These are phyloP conservation scores for Oligia strigilis DNA, from an alignment of 2,888 invertebrate species.

Conservation along the genomic window DNA sequence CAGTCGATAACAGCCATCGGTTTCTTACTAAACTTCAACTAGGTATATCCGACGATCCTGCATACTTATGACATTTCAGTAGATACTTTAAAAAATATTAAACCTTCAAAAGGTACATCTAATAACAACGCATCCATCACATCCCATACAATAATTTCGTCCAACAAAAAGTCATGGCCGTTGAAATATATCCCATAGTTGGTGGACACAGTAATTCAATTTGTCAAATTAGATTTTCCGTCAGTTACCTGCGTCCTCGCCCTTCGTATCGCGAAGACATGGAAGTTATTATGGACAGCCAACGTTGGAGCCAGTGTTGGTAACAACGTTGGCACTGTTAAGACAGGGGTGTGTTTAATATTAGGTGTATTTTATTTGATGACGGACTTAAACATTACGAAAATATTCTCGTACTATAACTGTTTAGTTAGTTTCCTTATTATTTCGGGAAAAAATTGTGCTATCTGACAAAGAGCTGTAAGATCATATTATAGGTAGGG, in stretches of 20 bases:
- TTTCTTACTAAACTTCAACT: too few relatives aligned
- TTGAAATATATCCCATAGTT: slow-evolving; percentile 76
- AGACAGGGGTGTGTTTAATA: too few relatives aligned
- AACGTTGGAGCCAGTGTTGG: slow-evolving; percentile 72
- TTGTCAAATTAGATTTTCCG: slow-evolving; percentile 88
- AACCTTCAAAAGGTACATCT: slow-evolving; percentile 1
- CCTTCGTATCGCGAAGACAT: slow-evolving; percentile 74
- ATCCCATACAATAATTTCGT: slow-evolving; percentile 37
- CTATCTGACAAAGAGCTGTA: background rate
- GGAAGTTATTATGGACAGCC: slow-evolving; percentile 70
- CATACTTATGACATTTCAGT: background rate
- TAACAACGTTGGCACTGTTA: slow-evolving; percentile 33
- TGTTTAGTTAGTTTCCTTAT: background rate
- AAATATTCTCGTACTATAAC: background rate
- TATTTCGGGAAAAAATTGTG: background rate
- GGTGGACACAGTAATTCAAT: slow-evolving; percentile 88
- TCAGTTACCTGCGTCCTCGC: slow-evolving; percentile 87
- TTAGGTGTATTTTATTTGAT: too few relatives aligned
- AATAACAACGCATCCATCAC: slow-evolving; percentile 28
- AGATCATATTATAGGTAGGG: background rate
- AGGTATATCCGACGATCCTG: too few relatives aligned
- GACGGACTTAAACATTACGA: too few relatives aligned
- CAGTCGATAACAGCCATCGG: too few relatives aligned
- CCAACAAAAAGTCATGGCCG: slow-evolving; percentile 47
- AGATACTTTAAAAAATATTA: background rate